Evolutionary conservation across 2,797 vertebrate genomes (phyloP), one percentile per base, ranked within the genome.

Genomic region (Sebastes umbrosus): DNA sequence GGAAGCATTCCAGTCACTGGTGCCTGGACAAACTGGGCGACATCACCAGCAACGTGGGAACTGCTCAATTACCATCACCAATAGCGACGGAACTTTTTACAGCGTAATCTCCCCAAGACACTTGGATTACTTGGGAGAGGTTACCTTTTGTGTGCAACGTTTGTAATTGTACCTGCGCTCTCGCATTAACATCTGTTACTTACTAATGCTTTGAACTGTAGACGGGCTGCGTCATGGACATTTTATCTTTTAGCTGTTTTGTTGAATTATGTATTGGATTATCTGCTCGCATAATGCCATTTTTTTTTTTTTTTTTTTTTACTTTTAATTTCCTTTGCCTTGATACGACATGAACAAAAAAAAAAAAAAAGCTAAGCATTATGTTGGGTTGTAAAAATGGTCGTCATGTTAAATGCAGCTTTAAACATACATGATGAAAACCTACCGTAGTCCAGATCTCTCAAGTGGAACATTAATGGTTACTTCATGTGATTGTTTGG

Each of bases 171-270:
- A 85, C 75, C 68, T 69, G 71, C 60, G 69, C 82, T 84, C 66
- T 75, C 29, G 80, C 90, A 86, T 93, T 91, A 91, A 91, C 85
- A 85, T 89, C 91, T 88, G 92, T 95, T 94, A 95, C 92, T 92
- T 94, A 90, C 88, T 88, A 89, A 90, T 75, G 87, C 91, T 91
- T 86, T 74, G 46, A 86, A 83, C 62, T 87, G 52, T 93, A 87
- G 81, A 82, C 60, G 75, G 76, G 58, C 87, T 73, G 70, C 39
- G 43, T 88, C 77, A 73, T 64, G 77, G 82, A 86, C 84, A 59
- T 90, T 91, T 90, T 84, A 91, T 86, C 87, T 89, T 88, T 84
- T 73, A 84, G 82, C 85, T 84, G 81, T 88, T 87, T 90, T 68
- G 77, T 79, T 86, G 89, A 66, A 72, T 75, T 75, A 85, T 70